phyloP scores from a whole-genome alignment of 1,140 invertebrate genomes.

The Drosophila hydei region DNA sequence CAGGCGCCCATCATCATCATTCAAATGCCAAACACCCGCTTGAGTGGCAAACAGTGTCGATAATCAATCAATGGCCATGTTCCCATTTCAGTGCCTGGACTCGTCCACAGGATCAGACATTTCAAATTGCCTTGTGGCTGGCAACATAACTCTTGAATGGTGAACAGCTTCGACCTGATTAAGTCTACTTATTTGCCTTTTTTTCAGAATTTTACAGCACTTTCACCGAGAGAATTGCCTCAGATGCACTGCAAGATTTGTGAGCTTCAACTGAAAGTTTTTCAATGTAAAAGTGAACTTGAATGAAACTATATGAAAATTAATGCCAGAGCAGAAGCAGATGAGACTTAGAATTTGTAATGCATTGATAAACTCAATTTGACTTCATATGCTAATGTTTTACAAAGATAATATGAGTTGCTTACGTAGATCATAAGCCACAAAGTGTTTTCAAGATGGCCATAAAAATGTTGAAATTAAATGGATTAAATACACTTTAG shows the following conservation, averaged over 20 bases:
- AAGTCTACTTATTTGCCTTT: not conserved
- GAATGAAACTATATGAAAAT: too few species aligned
- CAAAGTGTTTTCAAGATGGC: not conserved
- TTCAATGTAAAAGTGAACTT: too few species aligned
- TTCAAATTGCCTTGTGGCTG: slow-evolving; percentile 7
- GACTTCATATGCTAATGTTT: too few species aligned
- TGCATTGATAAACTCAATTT: too few species aligned
- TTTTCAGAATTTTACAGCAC: not conserved
- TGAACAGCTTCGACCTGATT: slow-evolving; percentile 1
- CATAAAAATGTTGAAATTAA: slow-evolving; percentile 5
- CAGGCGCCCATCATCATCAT: slow-evolving; percentile 50
- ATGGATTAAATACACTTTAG: slow-evolving; percentile 21
- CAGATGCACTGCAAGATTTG: too few species aligned
- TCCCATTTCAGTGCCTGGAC: slow-evolving; percentile 4
- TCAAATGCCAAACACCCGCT: slow-evolving; percentile 38
- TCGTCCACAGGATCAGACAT: not conserved
- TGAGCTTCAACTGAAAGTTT: too few species aligned
- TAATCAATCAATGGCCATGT: slow-evolving; percentile 68
- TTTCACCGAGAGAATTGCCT: slow-evolving; percentile 5
- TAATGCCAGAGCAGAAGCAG: too few species aligned
- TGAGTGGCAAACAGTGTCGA: slow-evolving; percentile 69
- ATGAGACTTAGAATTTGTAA: too few species aligned
- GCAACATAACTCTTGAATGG: not conserved
- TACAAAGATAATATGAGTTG: too few species aligned
- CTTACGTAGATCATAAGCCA: not conserved